These are phyloP conservation scores for Cheilosia scutellata DNA, from an alignment of 2,888 invertebrate genomes.

Conservation along the genomic window DNA sequence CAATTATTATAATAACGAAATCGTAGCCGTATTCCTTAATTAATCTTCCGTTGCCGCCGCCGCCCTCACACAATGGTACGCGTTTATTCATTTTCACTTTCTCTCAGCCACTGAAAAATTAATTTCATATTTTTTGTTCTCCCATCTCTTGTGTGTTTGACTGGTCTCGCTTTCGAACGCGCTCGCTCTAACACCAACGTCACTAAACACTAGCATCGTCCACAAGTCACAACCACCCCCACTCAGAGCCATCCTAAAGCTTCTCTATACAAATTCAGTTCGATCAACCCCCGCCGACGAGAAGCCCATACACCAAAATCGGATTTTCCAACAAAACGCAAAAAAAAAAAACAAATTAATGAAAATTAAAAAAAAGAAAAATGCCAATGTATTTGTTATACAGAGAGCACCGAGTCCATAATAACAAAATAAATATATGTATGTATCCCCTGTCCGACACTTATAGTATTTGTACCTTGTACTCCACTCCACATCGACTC, in stretches of 20 bases:
- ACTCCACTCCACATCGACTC: conserved; percentile 32
- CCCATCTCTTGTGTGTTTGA: conserved; percentile 33
- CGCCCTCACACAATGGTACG: conserved; percentile 74
- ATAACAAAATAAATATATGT: conserved; percentile 63
- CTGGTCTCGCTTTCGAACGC: conserved; percentile 55
- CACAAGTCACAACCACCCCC: conserved; percentile 21
- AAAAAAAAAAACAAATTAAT: conserved; percentile 71
- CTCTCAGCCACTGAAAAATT: conserved; percentile 77
- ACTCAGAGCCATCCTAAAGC: conserved; percentile 1
- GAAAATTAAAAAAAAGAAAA: conserved; percentile 71
- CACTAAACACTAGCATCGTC: conserved; percentile 24
- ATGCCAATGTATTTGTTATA: conserved; percentile 69
- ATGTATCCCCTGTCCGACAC: conserved; percentile 42
- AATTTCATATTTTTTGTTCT: conserved; percentile 78
- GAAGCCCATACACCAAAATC: conserved; percentile 78
- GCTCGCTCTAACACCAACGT: conserved; percentile 50
- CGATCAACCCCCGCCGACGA: conserved; percentile 77
- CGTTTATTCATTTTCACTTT: conserved; percentile 77
- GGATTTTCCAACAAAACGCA: conserved; percentile 59
- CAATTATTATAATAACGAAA: conserved; percentile 36
- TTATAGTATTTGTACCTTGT: conserved; percentile 48
- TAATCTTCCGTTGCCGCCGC: conserved; percentile 55
- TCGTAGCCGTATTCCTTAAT: conserved; percentile 59
- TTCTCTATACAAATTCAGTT: conserved; percentile 68
- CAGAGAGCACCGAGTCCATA: conserved; percentile 56